These are phyloP conservation scores for Notarius quadriscutis DNA, from an alignment of 2,113 vertebrate genomes.

Conservation along the genomic window DNA sequence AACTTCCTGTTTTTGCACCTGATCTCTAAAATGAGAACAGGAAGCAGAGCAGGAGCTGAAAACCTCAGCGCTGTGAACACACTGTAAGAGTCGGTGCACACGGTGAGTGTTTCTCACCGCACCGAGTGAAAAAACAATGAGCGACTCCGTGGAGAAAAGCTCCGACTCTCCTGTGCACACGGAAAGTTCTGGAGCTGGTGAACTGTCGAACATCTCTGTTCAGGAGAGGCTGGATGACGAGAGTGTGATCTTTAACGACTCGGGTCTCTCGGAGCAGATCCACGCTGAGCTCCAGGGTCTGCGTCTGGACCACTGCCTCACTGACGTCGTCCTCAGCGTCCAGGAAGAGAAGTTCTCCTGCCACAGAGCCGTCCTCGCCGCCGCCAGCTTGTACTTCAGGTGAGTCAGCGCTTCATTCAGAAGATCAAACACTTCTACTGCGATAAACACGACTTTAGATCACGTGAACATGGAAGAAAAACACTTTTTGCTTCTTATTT, in stretches of 20 bases:
- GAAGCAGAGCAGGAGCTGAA: constrained; percentile 59
- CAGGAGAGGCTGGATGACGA: constrained; percentile 71
- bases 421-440: background rate
- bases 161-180: constrained; percentile 70
- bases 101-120: background rate
- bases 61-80: background rate
- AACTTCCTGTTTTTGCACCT: constrained; percentile 56
- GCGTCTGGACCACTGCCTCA: constrained; percentile 85
- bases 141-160: constrained; percentile 81
- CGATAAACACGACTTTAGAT: too few relatives aligned
- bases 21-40: constrained; percentile 59
- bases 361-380: constrained; percentile 90
- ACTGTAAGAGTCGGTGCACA: background rate
- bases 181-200: constrained; percentile 62
- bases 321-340: constrained; percentile 85
- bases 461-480: too few relatives aligned
- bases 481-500: too few relatives aligned
- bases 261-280: constrained; percentile 82
- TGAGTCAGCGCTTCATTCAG: constrained; percentile 51
- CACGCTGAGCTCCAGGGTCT: constrained; percentile 89
- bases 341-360: constrained; percentile 86
- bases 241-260: constrained; percentile 81
- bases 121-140: constrained; percentile 71
- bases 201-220: constrained; percentile 68
- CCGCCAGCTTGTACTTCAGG: constrained; percentile 98